A percentile compares a stretch with the other conserved stretches of the same genome.
phyloP scores from a whole-genome alignment of 2,113 vertebrate genomes.

The Hypocryptadius cinnamomeus region DNA sequence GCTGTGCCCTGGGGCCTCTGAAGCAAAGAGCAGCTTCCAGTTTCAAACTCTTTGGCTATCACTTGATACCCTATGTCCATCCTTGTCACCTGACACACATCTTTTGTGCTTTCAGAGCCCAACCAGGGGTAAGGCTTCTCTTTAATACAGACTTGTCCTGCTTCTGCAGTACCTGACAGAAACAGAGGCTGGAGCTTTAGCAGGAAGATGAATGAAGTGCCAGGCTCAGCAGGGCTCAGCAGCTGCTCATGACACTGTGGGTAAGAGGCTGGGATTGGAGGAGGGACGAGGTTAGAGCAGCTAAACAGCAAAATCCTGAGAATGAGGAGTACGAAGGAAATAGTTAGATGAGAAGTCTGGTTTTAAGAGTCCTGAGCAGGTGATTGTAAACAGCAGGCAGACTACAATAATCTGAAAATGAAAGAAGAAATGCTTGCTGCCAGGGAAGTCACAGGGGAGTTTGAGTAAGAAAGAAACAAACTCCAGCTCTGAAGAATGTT shows the following conservation, averaged over 20 bases:
- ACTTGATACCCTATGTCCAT: neutral
- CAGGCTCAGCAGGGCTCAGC: neutral
- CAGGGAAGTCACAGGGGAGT: neutral
- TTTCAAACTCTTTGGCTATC: neutral
- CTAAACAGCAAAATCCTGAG: neutral
- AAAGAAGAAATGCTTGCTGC: neutral
- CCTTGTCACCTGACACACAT: neutral
- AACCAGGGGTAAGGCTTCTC: neutral
- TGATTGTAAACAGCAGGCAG: neutral
- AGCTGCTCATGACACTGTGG: neutral
- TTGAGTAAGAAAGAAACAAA: neutral
- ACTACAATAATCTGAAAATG: neutral
- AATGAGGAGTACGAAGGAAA: neutral
- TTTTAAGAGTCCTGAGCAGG: neutral
- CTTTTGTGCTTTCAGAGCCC: neutral
- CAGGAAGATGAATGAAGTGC: neutral
- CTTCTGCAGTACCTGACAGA: neutral
- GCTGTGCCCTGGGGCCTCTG: neutral
- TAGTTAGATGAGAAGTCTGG: neutral
- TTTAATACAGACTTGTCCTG: neutral
- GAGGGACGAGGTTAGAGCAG: neutral
- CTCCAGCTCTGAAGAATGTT: neutral
- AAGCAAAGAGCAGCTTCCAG: neutral
- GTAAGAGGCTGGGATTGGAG: accelerated
- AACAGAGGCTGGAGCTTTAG: neutral